A percentile compares a stretch with the other conserved stretches of the same genome.
Conservation (phyloP, 2,888 invertebrate species). For the Platycheirus rosarum region DNA sequence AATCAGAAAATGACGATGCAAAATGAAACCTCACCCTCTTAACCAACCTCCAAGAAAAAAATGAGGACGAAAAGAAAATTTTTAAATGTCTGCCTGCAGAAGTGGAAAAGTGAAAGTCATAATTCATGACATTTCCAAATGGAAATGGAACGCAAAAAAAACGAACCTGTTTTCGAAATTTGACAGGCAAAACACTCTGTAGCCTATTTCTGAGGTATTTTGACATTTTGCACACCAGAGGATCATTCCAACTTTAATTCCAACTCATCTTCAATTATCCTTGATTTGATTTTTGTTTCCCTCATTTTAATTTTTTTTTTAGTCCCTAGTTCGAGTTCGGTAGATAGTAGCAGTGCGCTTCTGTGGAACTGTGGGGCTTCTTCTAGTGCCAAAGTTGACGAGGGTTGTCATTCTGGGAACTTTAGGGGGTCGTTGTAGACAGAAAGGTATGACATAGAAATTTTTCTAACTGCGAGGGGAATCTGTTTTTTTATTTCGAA, state of each 20-base stretch:
- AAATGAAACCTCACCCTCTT: not conserved
- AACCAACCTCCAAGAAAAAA: not conserved
- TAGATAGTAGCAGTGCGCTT: not conserved
- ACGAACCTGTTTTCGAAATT: slow-evolving; percentile 28
- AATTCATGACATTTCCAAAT: slow-evolving; percentile 66
- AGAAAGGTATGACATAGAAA: slow-evolving; percentile 58
- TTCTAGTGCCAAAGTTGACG: slow-evolving; percentile 35
- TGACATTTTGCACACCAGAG: slow-evolving; percentile 48
- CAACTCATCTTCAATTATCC: slow-evolving; percentile 73
- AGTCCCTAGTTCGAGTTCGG: slow-evolving; percentile 9
- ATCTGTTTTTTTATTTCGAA: not conserved
- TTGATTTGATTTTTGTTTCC: slow-evolving; percentile 64
- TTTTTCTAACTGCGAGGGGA: slow-evolving; percentile 28
- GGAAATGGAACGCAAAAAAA: slow-evolving; percentile 34
- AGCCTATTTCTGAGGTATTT: slow-evolving; percentile 59
- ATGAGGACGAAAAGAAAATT: slow-evolving; percentile 44
- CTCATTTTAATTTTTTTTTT: slow-evolving; percentile 4
- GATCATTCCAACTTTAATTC: slow-evolving; percentile 63
- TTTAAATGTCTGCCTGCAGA: slow-evolving; percentile 35
- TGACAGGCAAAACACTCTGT: slow-evolving; percentile 22
- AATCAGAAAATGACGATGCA: slow-evolving; percentile 70
- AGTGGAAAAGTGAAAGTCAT: slow-evolving; percentile 71
- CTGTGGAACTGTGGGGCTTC: too few relatives aligned
- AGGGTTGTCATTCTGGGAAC: slow-evolving; percentile 53
- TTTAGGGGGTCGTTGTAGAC: slow-evolving; percentile 19